These are phyloP conservation scores for Montipora foliosa DNA, from an alignment of 64 coral and sea anemone species.

Conservation along the genomic window DNA sequence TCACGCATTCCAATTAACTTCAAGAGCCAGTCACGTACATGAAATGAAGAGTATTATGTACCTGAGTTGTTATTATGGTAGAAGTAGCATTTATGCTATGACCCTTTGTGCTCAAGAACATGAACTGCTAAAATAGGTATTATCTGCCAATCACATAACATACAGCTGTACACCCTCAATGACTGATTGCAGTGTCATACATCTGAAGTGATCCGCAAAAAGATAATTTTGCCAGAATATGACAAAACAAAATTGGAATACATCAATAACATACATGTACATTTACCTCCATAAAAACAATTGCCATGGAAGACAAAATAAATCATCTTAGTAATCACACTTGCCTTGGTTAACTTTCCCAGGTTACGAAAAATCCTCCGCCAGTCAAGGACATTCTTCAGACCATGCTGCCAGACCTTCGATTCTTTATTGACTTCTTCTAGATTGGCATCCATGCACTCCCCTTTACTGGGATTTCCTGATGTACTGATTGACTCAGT, in stretches of 20 bases:
- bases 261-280: no score
- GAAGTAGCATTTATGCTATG: neutral
- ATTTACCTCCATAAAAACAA: neutral
- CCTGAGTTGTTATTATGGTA: neutral
- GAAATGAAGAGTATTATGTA: neutral
- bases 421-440: constrained; percentile 64
- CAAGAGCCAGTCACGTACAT: constrained; percentile 30
- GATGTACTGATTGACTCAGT: constrained; percentile 48
- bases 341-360: constrained; percentile 25
- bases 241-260: no score
- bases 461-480: constrained; percentile 38
- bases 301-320: neutral
- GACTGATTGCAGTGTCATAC: no score
- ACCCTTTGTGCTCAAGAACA: neutral
- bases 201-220: no score
- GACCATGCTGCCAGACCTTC: constrained; percentile 51
- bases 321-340: neutral
- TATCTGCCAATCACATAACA: no score
- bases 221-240: no score
- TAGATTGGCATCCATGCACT: constrained; percentile 27
- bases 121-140: neutral
- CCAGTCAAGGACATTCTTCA: neutral
- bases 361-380: constrained; percentile 29
- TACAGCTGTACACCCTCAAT: no score
- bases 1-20: constrained; percentile 20